Base-by-base conservation (phyloP, 2,113 vertebrate genomes). In the Limnothrissa miodon region DNA sequence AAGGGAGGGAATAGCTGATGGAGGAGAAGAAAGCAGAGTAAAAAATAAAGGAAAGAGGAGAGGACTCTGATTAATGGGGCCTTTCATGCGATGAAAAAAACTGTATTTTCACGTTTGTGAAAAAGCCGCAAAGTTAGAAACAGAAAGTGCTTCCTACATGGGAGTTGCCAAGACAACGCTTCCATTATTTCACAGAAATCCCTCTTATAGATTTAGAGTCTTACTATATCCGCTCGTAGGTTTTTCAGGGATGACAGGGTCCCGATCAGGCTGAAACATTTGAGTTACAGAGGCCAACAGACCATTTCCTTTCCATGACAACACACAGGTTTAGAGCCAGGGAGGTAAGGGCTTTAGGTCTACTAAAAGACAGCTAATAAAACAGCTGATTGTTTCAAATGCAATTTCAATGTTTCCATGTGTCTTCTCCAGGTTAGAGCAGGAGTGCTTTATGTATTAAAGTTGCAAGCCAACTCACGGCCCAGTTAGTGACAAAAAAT, bases 1-100 rank as follows among this genome's bases (percentile, higher is more conserved):
- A 25, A 80, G 29, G 66, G 81, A 53, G 84, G 45, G 83, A 82
- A 82, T 59, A 66, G 80, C 7, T n/a, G 36, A 44, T 79, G 45
- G 80, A 80, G 70, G 83, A 85, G 45, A 29, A 39, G 39, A 53
- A 70, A 80, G 81, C 7, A 19, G 13, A 1, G 25, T 80, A 39
- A 66, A 33, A 66, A 66, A 66, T 66, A 29, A 66, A 66, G 78
- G 25, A 45, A 39, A 51, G 80, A 42, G 59, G 78, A 39, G 74
- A n/a, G 74, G 81, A 81, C 66, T 36, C 39, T 62, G 36, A 39
- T 86, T 80, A 88, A 84, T 88, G 81, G 48, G 46, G 83, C 39
- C 45, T 70, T 87, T 85, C 83, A 82, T 86, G 66, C 56, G n/a
- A 17, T 59, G 39, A 39, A 66, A 29, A 59, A n/a, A 6, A n/a